A percentile compares a stretch with the other conserved stretches of the same genome.
phyloP scores from a whole-genome alignment of 2,888 invertebrate genomes.

The Pollenia labialis region DNA sequence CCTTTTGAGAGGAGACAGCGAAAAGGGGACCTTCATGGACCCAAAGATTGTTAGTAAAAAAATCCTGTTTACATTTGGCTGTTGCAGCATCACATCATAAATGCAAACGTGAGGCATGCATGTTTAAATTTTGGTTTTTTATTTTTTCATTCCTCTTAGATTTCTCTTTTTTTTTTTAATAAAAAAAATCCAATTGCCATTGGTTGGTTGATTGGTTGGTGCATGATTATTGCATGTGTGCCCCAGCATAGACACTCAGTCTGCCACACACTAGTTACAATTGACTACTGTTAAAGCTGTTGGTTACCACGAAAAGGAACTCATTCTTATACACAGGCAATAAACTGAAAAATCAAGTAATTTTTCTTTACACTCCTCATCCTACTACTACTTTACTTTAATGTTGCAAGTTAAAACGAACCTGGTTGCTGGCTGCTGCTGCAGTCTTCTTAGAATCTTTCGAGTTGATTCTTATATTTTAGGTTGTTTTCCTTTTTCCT shows the following conservation, averaged over 20 bases:
- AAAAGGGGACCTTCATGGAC: constrained; percentile 9
- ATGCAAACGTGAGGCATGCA: constrained; percentile 74
- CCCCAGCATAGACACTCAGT: constrained; percentile 74
- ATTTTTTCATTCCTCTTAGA: constrained; percentile 21
- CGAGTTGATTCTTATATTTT: constrained; percentile 50
- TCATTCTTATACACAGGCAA: constrained; percentile 44
- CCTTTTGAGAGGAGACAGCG: neutral
- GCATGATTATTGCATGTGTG: constrained; percentile 60
- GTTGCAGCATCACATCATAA: constrained; percentile 70
- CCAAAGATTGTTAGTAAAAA: constrained; percentile 35
- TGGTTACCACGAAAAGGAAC: constrained; percentile 32
- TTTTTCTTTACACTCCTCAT: constrained; percentile 27
- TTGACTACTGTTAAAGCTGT: constrained; percentile 69
- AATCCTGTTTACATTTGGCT: constrained; percentile 59
- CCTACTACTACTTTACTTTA: neutral
- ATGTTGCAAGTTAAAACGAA: constrained; percentile 40
- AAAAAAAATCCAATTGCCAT: constrained; percentile 47
- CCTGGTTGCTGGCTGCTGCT: constrained; percentile 55
- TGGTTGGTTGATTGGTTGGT: constrained; percentile 50
- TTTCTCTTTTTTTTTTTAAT: neutral
- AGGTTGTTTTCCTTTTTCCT: constrained; percentile 21
- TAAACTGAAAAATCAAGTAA: constrained; percentile 61
- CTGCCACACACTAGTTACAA: constrained; percentile 72
- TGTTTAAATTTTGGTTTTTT: constrained; percentile 52
- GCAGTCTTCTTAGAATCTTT: constrained; percentile 67